A percentile compares a stretch with the other conserved stretches of the same genome.
These are phyloP conservation scores for Drosophila lutescens DNA, from an alignment of 2,888 invertebrate species.

Conservation along the genomic window DNA sequence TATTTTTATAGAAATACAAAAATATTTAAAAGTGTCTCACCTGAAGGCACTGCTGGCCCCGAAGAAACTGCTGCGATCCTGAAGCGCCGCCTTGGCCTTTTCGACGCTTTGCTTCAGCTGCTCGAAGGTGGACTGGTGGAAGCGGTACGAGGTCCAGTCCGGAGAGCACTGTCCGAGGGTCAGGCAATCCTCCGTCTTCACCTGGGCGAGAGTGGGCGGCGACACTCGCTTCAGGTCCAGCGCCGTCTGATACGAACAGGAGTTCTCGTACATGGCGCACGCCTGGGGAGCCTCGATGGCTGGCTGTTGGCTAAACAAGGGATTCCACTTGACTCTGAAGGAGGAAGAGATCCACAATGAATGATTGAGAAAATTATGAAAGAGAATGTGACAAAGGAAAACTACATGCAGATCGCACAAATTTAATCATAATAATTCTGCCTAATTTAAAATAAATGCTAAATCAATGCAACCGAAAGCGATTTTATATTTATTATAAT, in stretches of 20 bases:
- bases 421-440: background rate
- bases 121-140: conserved; percentile 94
- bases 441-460: too few relatives aligned
- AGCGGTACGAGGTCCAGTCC: conserved; percentile 91
- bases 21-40: conserved; percentile 80
- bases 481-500: too few relatives aligned
- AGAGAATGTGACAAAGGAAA: too few relatives aligned
- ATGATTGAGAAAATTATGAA: too few relatives aligned
- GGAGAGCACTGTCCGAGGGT: conserved; percentile 86
- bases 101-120: conserved; percentile 95
- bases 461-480: too few relatives aligned
- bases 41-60: conserved; percentile 90
- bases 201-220: conserved; percentile 83
- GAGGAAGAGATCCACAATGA: conserved; percentile 8
- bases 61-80: conserved; percentile 89
- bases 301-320: conserved; percentile 74
- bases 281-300: conserved; percentile 62
- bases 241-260: conserved; percentile 95
- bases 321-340: conserved; percentile 82
- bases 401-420: too few relatives aligned
- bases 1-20: too few relatives aligned
- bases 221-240: conserved; percentile 90
- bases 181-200: conserved; percentile 85
- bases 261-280: conserved; percentile 93
- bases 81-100: conserved; percentile 94